Conservation (phyloP, 2,113 vertebrate genomes). For the Perognathus longimembris region DNA sequence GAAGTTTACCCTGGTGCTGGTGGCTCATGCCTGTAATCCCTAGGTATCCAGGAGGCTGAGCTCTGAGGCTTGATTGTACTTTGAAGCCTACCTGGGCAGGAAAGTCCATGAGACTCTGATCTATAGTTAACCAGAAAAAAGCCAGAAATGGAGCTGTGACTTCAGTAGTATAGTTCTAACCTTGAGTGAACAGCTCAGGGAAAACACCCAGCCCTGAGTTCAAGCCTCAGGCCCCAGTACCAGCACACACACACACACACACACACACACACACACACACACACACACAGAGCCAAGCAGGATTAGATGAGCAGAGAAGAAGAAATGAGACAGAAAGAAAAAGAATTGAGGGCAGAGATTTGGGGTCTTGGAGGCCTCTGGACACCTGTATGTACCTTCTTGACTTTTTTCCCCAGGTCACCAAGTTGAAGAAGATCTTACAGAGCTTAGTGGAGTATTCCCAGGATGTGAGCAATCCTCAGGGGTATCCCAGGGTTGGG, state of each 20-base stretch:
- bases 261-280: neutral
- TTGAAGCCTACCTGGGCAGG: too few species aligned
- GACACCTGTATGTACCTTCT: neutral
- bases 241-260: neutral
- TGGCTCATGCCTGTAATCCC: neutral
- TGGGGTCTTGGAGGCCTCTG: neutral
- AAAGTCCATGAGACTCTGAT: too few species aligned
- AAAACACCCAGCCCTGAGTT: neutral
- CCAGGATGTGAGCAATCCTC: constrained; percentile 90
- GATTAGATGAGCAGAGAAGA: neutral
- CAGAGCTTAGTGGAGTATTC: constrained; percentile 93
- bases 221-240: neutral
- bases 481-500: neutral
- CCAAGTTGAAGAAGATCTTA: constrained; percentile 93
- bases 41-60: neutral
- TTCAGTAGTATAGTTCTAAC: neutral
- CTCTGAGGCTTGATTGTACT: neutral
- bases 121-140: too few species aligned
- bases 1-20: neutral
- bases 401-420: constrained; percentile 85
- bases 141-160: too few species aligned
- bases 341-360: neutral
- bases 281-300: neutral
- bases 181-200: neutral
- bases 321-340: neutral